Conservation (phyloP, 2,113 vertebrate species). For the Erinaceus europaeus region DNA sequence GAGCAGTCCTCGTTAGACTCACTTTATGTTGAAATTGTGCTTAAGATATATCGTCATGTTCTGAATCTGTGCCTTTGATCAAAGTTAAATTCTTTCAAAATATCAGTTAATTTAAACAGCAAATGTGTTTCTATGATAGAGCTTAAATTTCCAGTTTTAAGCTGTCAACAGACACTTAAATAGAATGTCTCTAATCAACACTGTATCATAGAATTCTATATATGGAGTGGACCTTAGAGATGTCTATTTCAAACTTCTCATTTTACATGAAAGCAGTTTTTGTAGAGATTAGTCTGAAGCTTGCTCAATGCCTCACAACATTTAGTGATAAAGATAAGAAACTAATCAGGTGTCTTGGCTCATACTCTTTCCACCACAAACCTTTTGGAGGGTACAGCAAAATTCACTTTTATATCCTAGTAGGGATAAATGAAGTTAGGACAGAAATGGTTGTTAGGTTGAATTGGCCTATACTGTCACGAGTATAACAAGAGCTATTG, state of each 20-base stretch:
- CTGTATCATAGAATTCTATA: slow-evolving; percentile 11
- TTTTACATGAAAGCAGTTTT: neutral
- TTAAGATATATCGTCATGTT: slow-evolving; percentile 45
- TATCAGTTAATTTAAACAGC: slow-evolving; percentile 63
- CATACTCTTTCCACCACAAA: neutral
- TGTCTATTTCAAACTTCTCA: neutral
- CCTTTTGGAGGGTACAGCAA: neutral
- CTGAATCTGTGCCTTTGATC: slow-evolving; percentile 45
- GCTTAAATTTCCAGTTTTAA: slow-evolving; percentile 54
- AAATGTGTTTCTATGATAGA: slow-evolving; percentile 37
- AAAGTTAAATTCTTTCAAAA: slow-evolving; percentile 50
- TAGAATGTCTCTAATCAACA: slow-evolving; percentile 30
- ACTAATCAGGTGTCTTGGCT: neutral
- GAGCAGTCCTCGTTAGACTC: slow-evolving; percentile 24
- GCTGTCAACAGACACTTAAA: slow-evolving; percentile 57
- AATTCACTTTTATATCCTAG: neutral
- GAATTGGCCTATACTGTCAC: neutral
- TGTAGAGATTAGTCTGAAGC: neutral
- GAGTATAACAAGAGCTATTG: neutral
- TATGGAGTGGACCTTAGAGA: neutral
- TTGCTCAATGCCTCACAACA: neutral
- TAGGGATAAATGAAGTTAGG: neutral
- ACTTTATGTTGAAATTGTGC: slow-evolving; percentile 50
- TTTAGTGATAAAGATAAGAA: slow-evolving; percentile 29
- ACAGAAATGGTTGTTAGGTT: neutral